Percentiles rank a stretch among this genome's conserved stretches.
Conservation (phyloP, 2,888 invertebrate genomes). For the Noctua comes region DNA sequence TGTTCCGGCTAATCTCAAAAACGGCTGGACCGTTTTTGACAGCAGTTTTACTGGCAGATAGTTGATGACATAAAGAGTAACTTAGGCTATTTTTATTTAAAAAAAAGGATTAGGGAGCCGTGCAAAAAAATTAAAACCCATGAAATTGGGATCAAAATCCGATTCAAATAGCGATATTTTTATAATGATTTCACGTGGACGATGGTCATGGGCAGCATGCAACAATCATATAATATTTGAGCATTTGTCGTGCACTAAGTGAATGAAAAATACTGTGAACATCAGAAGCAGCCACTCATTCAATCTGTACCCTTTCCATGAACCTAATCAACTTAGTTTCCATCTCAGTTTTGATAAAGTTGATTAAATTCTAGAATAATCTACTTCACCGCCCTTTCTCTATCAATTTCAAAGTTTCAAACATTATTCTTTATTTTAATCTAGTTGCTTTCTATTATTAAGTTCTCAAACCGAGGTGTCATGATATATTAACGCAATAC, state of each 20-base stretch:
- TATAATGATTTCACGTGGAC: too few species aligned
- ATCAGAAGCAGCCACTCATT: background rate
- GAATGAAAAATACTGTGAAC: background rate
- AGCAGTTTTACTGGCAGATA: too few species aligned
- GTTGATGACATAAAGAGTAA: too few species aligned
- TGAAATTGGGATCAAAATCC: too few species aligned
- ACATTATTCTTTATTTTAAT: conserved; percentile 39
- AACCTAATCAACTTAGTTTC: conserved; percentile 16
- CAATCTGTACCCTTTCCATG: background rate
- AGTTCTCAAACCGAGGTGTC: conserved; percentile 36
- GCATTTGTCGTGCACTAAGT: background rate
- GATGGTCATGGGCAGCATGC: too few species aligned
- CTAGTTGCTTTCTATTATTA: conserved; percentile 25
- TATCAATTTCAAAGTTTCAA: conserved; percentile 25
- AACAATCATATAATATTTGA: background rate
- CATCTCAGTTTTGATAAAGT: conserved; percentile 25
- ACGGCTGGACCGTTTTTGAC: too few species aligned
- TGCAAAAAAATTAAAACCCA: too few species aligned
- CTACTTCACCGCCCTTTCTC: background rate
- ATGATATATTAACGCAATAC: conserved; percentile 33
- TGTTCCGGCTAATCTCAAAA: too few species aligned
- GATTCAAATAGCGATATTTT: too few species aligned
- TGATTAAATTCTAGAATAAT: conserved; percentile 23
- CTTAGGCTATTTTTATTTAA: too few species aligned
- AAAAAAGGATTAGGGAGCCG: too few species aligned